These are phyloP conservation scores for Actinostola sp. DNA, from an alignment of 92 coral and sea anemone species.

Conservation along the genomic window DNA sequence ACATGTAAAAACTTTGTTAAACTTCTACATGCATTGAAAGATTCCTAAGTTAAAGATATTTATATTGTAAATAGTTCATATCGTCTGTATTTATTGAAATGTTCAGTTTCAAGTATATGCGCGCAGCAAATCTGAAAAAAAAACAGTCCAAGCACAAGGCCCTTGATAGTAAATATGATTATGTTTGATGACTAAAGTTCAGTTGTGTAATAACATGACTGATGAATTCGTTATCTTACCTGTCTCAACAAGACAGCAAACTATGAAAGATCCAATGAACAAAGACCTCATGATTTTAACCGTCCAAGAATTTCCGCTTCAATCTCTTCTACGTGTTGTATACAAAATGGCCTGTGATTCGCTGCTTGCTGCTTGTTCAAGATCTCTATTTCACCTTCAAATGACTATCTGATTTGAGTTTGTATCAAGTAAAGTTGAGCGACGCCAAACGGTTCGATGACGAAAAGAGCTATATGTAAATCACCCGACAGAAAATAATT, in stretches of 20 bases:
- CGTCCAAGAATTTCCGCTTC: neutral
- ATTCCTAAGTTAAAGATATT: no score
- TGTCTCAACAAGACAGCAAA: neutral
- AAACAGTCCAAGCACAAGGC: no score
- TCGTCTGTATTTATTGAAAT: no score
- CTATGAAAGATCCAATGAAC: neutral
- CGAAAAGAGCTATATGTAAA: slow-evolving; percentile 19
- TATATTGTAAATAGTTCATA: no score
- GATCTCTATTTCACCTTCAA: neutral
- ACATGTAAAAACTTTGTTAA: no score
- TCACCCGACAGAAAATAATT: neutral
- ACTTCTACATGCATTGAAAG: no score
- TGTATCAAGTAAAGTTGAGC: neutral
- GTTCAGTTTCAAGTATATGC: no score
- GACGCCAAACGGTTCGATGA: slow-evolving; percentile 1
- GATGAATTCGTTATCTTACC: neutral
- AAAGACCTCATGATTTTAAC: neutral
- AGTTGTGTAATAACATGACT: neutral
- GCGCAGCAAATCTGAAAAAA: no score
- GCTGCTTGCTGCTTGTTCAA: neutral
- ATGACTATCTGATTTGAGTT: no score
- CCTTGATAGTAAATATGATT: no score
- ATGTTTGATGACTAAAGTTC: neutral
- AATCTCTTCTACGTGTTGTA: no score
- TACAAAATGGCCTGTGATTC: no score